These are phyloP conservation scores for Falco rusticolus DNA, from an alignment of 2,797 vertebrate species.

Conservation along the genomic window DNA sequence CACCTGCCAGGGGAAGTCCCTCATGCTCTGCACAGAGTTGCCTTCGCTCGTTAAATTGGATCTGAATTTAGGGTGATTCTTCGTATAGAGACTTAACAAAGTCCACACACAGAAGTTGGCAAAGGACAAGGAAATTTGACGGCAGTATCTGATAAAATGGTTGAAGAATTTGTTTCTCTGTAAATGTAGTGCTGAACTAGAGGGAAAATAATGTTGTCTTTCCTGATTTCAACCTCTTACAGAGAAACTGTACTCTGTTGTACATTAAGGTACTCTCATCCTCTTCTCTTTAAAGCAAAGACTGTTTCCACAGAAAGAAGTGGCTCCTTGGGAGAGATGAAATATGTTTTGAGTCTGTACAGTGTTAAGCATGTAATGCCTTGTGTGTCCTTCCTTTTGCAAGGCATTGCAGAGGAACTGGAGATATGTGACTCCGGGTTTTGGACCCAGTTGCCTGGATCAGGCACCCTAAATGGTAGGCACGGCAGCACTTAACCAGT, in stretches of 20 bases:
- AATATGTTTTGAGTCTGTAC: neutral
- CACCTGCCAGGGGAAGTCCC: neutral
- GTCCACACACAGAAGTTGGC: neutral
- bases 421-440: neutral
- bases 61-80: neutral
- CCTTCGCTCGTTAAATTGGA: neutral
- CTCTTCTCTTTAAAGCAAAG: neutral
- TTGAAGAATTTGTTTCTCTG: conserved; percentile 28
- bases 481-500: neutral
- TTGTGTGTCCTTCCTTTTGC: neutral
- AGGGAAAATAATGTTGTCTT: neutral
- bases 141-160: neutral
- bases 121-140: neutral
- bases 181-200: neutral
- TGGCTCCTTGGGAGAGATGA: neutral
- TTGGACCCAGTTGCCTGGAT: neutral
- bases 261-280: neutral
- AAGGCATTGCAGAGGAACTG: neutral
- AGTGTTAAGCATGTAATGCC: neutral
- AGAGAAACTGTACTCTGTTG: neutral
- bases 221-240: neutral
- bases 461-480: neutral
- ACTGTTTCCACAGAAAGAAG: neutral
- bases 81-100: neutral
- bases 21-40: neutral